Conservation (phyloP, 2,888 invertebrate species). For the Mesorhabditis belari region DNA sequence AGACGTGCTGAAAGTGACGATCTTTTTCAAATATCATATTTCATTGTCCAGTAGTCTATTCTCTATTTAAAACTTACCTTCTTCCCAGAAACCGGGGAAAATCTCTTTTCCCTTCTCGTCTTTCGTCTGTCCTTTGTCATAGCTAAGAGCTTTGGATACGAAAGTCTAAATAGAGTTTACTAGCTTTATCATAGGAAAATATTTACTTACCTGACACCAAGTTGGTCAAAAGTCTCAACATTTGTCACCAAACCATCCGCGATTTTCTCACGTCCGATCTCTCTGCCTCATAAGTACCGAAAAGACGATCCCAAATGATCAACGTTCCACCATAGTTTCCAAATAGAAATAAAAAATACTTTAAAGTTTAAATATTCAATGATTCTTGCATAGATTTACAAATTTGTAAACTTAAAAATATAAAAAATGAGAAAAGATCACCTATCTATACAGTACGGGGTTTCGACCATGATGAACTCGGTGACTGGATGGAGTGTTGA, state of each 20-base stretch:
- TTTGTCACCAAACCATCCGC: slow-evolving; percentile 64
- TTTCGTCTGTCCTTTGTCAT: slow-evolving; percentile 63
- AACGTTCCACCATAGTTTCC: slow-evolving; percentile 55
- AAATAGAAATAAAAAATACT: no score
- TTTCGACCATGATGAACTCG: slow-evolving; percentile 68
- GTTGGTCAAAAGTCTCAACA: slow-evolving; percentile 26
- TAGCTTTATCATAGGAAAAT: slow-evolving; percentile 1
- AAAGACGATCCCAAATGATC: slow-evolving; percentile 69
- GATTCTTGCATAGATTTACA: background rate
- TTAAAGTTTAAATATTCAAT: slow-evolving; percentile 74
- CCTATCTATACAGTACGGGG: slow-evolving; percentile 78
- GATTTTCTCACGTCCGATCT: slow-evolving; percentile 65
- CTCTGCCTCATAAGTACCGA: slow-evolving; percentile 66
- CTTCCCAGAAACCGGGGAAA: slow-evolving; percentile 54
- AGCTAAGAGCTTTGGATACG: slow-evolving; percentile 65
- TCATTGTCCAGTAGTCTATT: no score
- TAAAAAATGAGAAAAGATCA: slow-evolving; percentile 58
- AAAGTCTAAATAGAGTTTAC: slow-evolving; percentile 56
- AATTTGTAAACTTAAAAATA: background rate
- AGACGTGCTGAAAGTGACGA: no score
- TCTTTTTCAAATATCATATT: no score
- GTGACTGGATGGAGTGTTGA: slow-evolving; percentile 83
- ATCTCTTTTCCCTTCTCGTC: slow-evolving; percentile 55
- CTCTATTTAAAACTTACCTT: slow-evolving; percentile 54
- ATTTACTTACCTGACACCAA: slow-evolving; percentile 21